A percentile compares a stretch with the other conserved stretches of the same genome.
Evolutionary conservation across 2,113 vertebrate genomes (phyloP).

Genomic region (Chloropsis cyanopogon): DNA sequence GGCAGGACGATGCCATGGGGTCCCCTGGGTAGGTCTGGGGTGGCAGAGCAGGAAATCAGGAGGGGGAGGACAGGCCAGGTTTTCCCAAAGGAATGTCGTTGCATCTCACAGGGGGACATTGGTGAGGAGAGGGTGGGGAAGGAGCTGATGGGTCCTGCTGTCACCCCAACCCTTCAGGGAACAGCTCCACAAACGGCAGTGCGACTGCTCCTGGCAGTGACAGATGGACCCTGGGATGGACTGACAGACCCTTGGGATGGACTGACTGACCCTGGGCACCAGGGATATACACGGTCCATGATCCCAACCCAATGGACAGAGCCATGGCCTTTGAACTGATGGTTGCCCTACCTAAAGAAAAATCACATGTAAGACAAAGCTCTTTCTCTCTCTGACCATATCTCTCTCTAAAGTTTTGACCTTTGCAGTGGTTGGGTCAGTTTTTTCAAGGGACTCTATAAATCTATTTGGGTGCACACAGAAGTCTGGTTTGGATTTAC

Average conservation of each 20-base stretch:
- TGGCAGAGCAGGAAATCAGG: not conserved
- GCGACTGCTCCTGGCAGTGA: not conserved
- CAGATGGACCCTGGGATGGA: not conserved
- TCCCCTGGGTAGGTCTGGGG: accelerated
- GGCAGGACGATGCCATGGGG: not conserved
- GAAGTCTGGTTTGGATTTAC: not conserved
- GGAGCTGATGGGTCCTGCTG: not conserved
- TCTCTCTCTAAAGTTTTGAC: not conserved
- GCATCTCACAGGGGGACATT: accelerated
- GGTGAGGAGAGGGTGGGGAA: not conserved
- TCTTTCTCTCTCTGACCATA: not conserved
- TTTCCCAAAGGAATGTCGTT: not conserved
- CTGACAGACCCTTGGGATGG: not conserved
- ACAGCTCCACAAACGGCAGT: accelerated
- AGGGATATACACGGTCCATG: accelerated
- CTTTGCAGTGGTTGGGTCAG: not conserved
- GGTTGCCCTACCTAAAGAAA: too few relatives aligned
- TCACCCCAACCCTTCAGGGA: not conserved
- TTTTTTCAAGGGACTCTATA: not conserved
- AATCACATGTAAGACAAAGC: not conserved
- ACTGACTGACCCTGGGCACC: not conserved
- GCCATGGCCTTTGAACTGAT: accelerated
- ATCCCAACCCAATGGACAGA: accelerated
- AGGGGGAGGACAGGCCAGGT: accelerated
- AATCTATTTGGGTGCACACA: not conserved